These are phyloP conservation scores for Gymnorhina tibicen DNA, from an alignment of 2,113 vertebrate species.

Conservation along the genomic window DNA sequence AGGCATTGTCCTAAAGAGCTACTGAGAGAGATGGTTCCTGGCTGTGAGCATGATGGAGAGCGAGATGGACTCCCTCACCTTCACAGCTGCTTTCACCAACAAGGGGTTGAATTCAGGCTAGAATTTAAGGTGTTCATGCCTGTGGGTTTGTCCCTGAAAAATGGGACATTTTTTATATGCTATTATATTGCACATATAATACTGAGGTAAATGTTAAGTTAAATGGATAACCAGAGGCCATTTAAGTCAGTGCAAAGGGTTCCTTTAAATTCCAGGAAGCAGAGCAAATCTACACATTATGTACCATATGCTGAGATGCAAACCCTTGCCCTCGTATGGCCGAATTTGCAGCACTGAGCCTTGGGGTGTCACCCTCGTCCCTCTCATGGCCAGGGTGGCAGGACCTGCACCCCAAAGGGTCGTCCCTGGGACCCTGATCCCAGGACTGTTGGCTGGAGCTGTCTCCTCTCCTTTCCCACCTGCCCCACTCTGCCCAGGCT, in stretches of 20 bases:
- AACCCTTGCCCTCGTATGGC: background rate
- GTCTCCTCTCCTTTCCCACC: background rate
- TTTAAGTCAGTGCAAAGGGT: background rate
- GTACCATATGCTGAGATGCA: background rate
- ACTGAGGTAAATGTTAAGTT: background rate
- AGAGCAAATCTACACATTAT: background rate
- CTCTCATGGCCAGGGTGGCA: background rate
- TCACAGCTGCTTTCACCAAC: background rate
- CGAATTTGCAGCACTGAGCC: background rate
- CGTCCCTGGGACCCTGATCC: background rate
- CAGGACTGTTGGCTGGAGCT: background rate
- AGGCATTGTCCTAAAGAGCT: background rate
- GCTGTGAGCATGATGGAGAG: background rate
- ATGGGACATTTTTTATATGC: too few relatives aligned
- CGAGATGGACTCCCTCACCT: background rate
- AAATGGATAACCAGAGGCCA: background rate
- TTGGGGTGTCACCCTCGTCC: constrained; percentile 25
- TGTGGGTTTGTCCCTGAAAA: background rate
- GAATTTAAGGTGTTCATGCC: background rate
- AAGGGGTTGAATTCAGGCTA: background rate
- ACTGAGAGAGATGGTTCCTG: background rate
- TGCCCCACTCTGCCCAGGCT: background rate
- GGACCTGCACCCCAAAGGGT: background rate
- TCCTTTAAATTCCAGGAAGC: background rate
- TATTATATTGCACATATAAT: background rate